phyloP scores from a whole-genome alignment of 1,140 invertebrate species.

The Cheumatopsyche charites region DNA sequence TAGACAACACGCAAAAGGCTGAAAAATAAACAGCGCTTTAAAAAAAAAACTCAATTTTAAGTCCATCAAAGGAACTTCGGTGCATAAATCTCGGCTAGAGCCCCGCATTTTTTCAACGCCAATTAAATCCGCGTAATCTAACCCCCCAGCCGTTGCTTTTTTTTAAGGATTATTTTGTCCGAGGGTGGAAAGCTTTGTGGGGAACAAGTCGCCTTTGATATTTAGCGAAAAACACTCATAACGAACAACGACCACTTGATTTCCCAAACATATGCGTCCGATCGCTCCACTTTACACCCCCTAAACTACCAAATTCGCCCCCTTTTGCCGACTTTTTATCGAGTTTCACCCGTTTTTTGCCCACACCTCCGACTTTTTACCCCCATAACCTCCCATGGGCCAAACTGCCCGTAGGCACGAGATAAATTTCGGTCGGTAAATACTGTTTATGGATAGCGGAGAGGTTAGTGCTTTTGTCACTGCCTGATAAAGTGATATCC shows the following conservation, averaged over 20 bases:
- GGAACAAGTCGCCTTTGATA: conserved; percentile 29
- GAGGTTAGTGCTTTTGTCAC: conserved; percentile 42
- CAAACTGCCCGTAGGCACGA: conserved; percentile 16
- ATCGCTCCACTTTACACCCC: no score
- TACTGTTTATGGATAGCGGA: conserved; percentile 40
- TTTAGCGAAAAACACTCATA: conserved; percentile 14
- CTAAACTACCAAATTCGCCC: no score
- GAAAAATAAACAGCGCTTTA: no score
- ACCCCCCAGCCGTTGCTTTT: not conserved
- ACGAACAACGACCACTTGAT: no score
- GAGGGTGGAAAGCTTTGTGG: not conserved
- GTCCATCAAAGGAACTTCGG: no score
- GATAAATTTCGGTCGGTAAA: conserved; percentile 45
- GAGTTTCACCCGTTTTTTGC: not conserved
- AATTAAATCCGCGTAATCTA: conserved; percentile 15
- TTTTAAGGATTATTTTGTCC: conserved; percentile 12
- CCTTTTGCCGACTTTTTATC: no score
- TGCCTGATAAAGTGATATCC: conserved; percentile 39
- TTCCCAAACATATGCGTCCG: no score
- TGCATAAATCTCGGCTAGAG: no score
- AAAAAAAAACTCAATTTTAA: no score
- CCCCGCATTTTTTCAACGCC: conserved; percentile 8
- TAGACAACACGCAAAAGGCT: no score
- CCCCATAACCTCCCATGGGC: no score
- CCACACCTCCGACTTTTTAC: not conserved